Base-by-base conservation (phyloP, 2,797 vertebrate genomes). In the Arrhamphus sclerolepis region DNA sequence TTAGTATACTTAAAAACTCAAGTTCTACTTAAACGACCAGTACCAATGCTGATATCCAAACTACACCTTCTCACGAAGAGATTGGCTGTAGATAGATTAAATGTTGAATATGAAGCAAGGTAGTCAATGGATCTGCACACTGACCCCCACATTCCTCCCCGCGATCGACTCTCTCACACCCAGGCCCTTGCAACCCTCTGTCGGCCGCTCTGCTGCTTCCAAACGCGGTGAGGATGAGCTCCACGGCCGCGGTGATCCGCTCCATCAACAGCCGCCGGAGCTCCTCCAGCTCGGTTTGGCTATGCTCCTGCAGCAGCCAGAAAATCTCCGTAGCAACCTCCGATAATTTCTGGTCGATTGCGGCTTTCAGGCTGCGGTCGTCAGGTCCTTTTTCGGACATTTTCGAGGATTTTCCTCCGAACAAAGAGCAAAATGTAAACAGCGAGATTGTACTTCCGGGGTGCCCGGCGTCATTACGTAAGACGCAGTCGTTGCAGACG, bases 361-460 rank as follows among this genome's bases (percentile, higher is more conserved):
- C 54, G 3, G 71, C 51, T 18, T 75, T 60, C 56, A 87, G 64
- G 41, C 10, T 62, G 7, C 24, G 51, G 26, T 1, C 62, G 29
- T 39, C 63, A 1, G 40, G 29, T 6, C 72, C 66, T 29, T 31
- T 77, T 49, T 62, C 71, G 2, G 81, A 80, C 82, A 86, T 61
- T 56, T 50, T 22, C 7, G 6, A n/a, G 9, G 22, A 0, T 21
- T 50, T 56, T 34, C 29, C 8, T 0, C 24, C 20, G 22, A 71
- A 82, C 82, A 83, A 86, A 82, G 81, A 70, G 8, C 18, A 14
- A 47, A 38, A 68, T 43, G 75, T 78, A 85, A 88, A 88, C 84
- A 85, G 62, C 3, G 46, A 44, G 7, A 17, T 20, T 2, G 3
- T 31, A 10, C 72, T 87, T 87, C 85, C 85, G 77, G 69, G 52